A percentile compares a stretch with the other conserved stretches of the same genome.
Conservation (phyloP, 1,140 invertebrate species). For the Himalopsyche phryganea region DNA sequence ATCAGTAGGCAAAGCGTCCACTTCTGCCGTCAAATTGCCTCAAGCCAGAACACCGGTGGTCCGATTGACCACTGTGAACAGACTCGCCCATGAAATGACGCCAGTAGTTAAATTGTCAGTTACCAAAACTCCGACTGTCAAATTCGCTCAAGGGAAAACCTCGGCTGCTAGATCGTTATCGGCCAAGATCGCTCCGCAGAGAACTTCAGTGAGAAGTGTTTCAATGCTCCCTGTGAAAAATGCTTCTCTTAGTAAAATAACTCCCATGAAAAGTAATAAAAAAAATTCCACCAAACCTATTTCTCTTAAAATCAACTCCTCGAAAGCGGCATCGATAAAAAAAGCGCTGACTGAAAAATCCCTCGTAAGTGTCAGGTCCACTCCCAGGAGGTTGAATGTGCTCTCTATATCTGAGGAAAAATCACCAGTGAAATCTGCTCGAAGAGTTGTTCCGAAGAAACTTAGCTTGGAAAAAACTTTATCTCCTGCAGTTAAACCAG, state of each 20-base stretch:
- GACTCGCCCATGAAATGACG: too few relatives aligned
- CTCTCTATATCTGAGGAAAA: conserved; percentile 6
- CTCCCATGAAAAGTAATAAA: not conserved
- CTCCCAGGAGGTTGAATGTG: not conserved
- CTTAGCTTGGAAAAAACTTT: not conserved
- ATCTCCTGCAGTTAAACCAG: not conserved
- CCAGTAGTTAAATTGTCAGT: too few relatives aligned
- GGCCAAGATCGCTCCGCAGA: too few relatives aligned
- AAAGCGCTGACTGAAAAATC: not conserved
- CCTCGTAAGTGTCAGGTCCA: not conserved
- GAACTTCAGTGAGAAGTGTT: too few relatives aligned
- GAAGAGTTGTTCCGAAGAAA: conserved; percentile 13
- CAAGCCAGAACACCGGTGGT: too few relatives aligned
- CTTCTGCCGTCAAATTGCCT: too few relatives aligned
- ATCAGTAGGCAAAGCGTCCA: too few relatives aligned
- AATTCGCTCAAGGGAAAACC: too few relatives aligned
- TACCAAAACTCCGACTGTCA: too few relatives aligned
- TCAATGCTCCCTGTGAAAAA: not conserved
- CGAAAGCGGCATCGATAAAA: not conserved
- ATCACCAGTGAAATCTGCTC: not conserved
- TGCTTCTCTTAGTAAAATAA: not conserved
- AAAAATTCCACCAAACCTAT: not conserved
- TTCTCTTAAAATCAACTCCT: conserved; percentile 3
- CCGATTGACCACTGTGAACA: too few relatives aligned
- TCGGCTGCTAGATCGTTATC: too few relatives aligned